These are phyloP conservation scores for Leptarthrus brevirostris DNA, from an alignment of 2,888 invertebrate species.

Conservation along the genomic window DNA sequence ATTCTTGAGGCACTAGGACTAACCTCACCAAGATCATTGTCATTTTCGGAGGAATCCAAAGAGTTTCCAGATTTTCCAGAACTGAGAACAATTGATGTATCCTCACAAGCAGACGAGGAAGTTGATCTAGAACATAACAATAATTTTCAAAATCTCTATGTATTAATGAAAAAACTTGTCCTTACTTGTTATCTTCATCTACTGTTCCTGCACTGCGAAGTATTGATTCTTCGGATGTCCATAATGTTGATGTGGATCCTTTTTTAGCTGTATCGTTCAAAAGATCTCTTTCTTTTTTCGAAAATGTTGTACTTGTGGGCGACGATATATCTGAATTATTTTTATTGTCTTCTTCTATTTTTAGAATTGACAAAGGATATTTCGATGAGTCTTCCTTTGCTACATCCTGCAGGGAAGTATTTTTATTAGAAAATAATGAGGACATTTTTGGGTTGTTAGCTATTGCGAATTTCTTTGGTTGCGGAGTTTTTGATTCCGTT, in stretches of 20 bases:
- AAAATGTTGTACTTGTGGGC: background rate
- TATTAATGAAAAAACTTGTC: conserved; percentile 50
- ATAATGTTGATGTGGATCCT: conserved; percentile 66
- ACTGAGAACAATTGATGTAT: conserved; percentile 63
- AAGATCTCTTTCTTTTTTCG: conserved; percentile 24
- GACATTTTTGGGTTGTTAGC: conserved; percentile 28
- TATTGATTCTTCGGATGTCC: conserved; percentile 68
- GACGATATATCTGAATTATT: conserved; percentile 49
- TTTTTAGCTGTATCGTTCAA: conserved; percentile 64
- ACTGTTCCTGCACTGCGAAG: conserved; percentile 66
- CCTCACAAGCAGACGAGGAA: conserved; percentile 67
- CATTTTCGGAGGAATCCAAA: conserved; percentile 65
- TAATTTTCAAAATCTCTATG: background rate
- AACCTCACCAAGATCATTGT: conserved; percentile 63
- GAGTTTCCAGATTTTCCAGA: conserved; percentile 67
- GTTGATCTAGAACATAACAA: conserved; percentile 61
- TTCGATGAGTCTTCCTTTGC: conserved; percentile 63
- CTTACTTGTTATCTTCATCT: conserved; percentile 68
- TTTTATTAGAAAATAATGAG: conserved; percentile 20
- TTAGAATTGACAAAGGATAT: conserved; percentile 59
- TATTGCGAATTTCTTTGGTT: conserved; percentile 44
- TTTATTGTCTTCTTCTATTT: conserved; percentile 56
- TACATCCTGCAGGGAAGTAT: conserved; percentile 57
- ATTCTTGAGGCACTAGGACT: conserved; percentile 65
- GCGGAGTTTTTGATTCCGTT: conserved; percentile 55